Base-by-base conservation (phyloP, 2,888 invertebrate genomes). In the Pherbina coryleti region DNA sequence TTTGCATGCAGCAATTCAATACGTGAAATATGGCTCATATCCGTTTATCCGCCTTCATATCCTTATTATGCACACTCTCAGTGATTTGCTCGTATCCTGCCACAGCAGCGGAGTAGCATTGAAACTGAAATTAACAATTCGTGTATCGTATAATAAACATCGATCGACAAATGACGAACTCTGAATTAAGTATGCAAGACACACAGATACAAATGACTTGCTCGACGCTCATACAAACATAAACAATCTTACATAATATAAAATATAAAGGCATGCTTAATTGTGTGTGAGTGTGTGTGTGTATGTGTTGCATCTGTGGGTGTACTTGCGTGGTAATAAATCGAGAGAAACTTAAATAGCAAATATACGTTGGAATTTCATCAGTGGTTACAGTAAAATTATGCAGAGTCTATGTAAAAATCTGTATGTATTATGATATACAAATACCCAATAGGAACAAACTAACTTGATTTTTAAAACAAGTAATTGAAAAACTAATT, bases 61-160 rank as follows among this genome's bases (percentile, higher is more conserved):
- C 22, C 25, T 49, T 44, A 37, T 9, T 67, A 11, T 25, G 19
- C 22, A 19, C 67, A 49, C 44, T 17, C 22, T 25, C 3, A n/a
- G 19, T 34, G 34, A 31, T 34, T 66, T 66, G 8, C 19, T 34
- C 19, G 9, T 25, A 60, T 31, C 28, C 19, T 19, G 60, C 31
- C 66, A n/a, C n/a, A 34, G 17, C 17, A 22, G n/a, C 34, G 67
- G 25, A 3, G 9, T n/a, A 37, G 9, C 66, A 22, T 49, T 9
- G 49, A 37, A 67, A 17, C 11, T 14, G 51, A 51, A 70, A 53
- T 70, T 71, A 71, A 71, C 55, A 55, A 71, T 55, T 37, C 55
- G 71, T n/a, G 9, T 55, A 31, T 55, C 53, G 55, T 31, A 53
- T 57, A 34, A 34, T 71, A 17, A 71, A 55, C 71, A 71, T 17